Evolutionary conservation across 2,888 invertebrate genomes (phyloP).

Genomic region (Lasioglossum leucozonium): DNA sequence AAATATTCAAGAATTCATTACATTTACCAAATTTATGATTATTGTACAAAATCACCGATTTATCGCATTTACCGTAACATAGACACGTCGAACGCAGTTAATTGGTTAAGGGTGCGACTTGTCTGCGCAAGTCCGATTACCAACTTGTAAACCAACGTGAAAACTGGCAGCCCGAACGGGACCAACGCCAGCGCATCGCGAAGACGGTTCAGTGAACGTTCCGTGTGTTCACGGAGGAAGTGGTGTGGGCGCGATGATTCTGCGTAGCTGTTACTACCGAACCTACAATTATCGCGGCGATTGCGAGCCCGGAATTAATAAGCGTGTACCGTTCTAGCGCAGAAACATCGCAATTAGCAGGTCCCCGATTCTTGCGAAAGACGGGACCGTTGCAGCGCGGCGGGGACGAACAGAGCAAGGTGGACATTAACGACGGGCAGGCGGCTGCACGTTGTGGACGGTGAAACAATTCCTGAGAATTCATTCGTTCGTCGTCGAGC

Average conservation of each 20-base stretch:
- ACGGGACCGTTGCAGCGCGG: neutral
- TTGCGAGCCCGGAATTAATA: constrained; percentile 52
- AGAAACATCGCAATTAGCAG: constrained; percentile 57
- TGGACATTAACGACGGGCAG: constrained; percentile 6
- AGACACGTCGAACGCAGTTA: too few relatives aligned
- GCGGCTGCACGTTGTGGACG: constrained; percentile 15
- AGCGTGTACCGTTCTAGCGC: constrained; percentile 23
- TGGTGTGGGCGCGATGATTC: constrained; percentile 31
- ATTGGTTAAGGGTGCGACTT: too few relatives aligned
- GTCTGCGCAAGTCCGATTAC: constrained; percentile 1
- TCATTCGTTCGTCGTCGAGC: constrained; percentile 38
- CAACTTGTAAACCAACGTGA: neutral
- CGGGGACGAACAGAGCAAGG: constrained; percentile 17
- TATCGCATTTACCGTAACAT: too few relatives aligned
- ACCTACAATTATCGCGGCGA: constrained; percentile 43
- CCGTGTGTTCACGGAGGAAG: constrained; percentile 1
- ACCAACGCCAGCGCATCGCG: neutral
- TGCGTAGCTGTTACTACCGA: constrained; percentile 9
- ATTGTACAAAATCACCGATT: too few relatives aligned
- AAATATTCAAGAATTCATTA: too few relatives aligned
- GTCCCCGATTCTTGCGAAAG: constrained; percentile 54
- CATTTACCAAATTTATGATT: too few relatives aligned
- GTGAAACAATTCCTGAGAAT: constrained; percentile 53
- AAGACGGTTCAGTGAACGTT: neutral
- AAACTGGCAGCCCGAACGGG: neutral